phyloP scores from a whole-genome alignment of 1,140 invertebrate genomes.

The Anoplophora glabripennis region DNA sequence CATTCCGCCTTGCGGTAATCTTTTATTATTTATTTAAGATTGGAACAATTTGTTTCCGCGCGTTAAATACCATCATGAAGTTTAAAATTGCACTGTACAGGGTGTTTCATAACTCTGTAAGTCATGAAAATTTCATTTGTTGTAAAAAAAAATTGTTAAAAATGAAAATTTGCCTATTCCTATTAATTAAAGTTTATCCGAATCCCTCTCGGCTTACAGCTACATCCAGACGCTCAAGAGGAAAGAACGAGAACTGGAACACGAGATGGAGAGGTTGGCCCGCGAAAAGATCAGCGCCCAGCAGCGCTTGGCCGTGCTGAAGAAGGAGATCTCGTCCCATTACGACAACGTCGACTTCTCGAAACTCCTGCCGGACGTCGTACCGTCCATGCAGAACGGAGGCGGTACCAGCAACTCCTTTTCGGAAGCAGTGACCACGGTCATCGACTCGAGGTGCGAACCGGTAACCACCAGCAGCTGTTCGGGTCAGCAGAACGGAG shows the following conservation, averaged over 20 bases:
- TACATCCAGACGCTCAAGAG: conserved; percentile 61
- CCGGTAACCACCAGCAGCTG: conserved; percentile 4
- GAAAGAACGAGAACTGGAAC: conserved; percentile 78
- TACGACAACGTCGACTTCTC: conserved; percentile 68
- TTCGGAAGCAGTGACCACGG: not conserved
- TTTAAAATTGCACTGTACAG: no score
- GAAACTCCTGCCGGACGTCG: conserved; percentile 53
- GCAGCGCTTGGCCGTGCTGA: conserved; percentile 65
- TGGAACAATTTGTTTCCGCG: conserved; percentile 17
- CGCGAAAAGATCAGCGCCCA: conserved; percentile 81
- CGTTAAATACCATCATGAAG: no score
- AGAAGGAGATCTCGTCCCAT: conserved; percentile 64
- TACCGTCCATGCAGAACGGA: conserved; percentile 10
- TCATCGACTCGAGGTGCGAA: conserved; percentile 2
- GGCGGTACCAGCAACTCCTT: conserved; percentile 9
- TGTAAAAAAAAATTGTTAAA: not conserved
- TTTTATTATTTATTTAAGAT: conserved; percentile 61
- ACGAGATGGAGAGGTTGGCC: conserved; percentile 81
- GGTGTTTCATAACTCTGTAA: not conserved
- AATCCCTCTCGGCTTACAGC: conserved; percentile 6
- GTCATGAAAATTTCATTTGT: not conserved
- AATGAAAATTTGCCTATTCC: not conserved
- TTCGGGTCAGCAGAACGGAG: conserved; percentile 14
- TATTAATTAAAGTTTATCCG: not conserved
- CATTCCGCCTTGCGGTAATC: conserved; percentile 75